phyloP scores from a whole-genome alignment of 2,888 invertebrate species.

The Andrena hattorfiana region DNA sequence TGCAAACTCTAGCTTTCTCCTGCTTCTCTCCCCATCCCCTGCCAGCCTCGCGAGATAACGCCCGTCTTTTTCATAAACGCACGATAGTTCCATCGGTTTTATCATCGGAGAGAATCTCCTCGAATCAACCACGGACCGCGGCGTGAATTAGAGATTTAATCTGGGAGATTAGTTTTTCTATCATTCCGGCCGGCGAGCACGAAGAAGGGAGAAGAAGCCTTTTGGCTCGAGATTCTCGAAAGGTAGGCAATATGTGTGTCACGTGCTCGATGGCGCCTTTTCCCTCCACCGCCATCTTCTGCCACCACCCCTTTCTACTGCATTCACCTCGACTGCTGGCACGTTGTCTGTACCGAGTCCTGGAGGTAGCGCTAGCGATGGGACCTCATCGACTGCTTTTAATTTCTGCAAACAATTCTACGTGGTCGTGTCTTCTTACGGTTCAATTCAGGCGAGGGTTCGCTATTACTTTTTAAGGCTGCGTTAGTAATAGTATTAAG shows the following conservation, averaged over 20 bases:
- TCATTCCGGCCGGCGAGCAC: conserved; percentile 42
- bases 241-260: conserved; percentile 79
- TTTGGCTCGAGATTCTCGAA: conserved; percentile 72
- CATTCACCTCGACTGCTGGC: conserved; percentile 31
- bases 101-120: conserved; percentile 41
- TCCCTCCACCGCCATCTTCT: conserved; percentile 35
- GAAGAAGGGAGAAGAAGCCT: conserved; percentile 47
- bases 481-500: background rate
- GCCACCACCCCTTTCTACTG: conserved; percentile 18
- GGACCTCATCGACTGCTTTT: conserved; percentile 12
- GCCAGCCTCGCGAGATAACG: conserved; percentile 34
- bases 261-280: conserved; percentile 70
- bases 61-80: conserved; percentile 34
- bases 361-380: conserved; percentile 27
- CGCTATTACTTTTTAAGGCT: background rate
- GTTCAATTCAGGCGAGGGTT: too few relatives aligned
- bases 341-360: conserved; percentile 43
- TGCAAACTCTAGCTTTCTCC: background rate
- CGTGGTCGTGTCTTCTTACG: too few relatives aligned
- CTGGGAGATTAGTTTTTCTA: conserved; percentile 68
- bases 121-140: conserved; percentile 32
- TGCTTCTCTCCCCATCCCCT: background rate
- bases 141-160: conserved; percentile 70
- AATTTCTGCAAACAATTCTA: background rate
- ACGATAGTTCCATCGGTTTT: conserved; percentile 25